Base-by-base conservation (phyloP, 2,113 vertebrate species). In the Pipa parva region DNA sequence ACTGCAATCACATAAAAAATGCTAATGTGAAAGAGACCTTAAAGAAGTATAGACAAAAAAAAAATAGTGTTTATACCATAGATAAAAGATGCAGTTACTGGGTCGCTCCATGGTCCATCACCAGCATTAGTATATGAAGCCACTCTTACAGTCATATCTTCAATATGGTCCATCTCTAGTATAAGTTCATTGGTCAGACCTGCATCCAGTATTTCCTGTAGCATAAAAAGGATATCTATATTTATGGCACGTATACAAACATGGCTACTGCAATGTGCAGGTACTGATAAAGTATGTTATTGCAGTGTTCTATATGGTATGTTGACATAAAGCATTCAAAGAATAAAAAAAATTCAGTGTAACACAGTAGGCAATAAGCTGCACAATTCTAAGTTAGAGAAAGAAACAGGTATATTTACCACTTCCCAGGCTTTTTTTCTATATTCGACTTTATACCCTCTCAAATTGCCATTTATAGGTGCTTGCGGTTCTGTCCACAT, bases 361-460 rank as follows among this genome's bases (percentile, higher is more conserved):
- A n/a, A n/a, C n/a, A n/a, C n/a, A n/a, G n/a, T n/a, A n/a, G n/a
- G n/a, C n/a, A n/a, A n/a, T n/a, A n/a, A n/a, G n/a, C n/a, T n/a
- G n/a, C n/a, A n/a, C n/a, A n/a, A n/a, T n/a, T n/a, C n/a, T n/a
- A n/a, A n/a, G n/a, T n/a, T n/a, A n/a, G n/a, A n/a, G n/a, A n/a
- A n/a, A n/a, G n/a, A n/a, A n/a, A n/a, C n/a, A n/a, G 21, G 21
- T 4, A 25, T 22, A 70, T 79, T 76, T 71, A 87, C 83, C 80
- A 85, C 83, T 0, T 77, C 73, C 2, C 73, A 59, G 39, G 83
- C 80, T 36, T 79, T 76, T 55, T 73, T 72, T 46, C 76, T 80
- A 73, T 93, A 94, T 36, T 89, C 85, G 78, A 95, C 75, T 71
- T 78, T 79, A 77, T 92, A 96, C n/a, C 93, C 93, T 59, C 78